phyloP scores from a whole-genome alignment of 2,113 vertebrate genomes.

The Menidia beryllina region DNA sequence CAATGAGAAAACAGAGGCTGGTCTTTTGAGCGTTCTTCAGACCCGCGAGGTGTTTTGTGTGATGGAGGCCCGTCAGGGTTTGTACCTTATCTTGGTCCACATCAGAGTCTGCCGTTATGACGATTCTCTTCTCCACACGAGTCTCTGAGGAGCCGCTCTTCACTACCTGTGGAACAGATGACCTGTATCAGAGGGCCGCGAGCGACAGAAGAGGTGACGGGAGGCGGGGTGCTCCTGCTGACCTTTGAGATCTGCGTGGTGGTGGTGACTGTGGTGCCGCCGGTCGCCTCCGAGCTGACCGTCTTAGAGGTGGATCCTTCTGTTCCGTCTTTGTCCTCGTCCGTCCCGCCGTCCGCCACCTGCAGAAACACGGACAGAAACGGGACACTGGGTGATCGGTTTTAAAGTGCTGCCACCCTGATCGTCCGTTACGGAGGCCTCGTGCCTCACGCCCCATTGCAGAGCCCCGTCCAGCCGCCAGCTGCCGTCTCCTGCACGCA shows the following conservation, averaged over 20 bases:
- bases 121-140: slow-evolving; percentile 94
- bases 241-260: slow-evolving; percentile 96
- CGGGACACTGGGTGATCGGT: background rate
- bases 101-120: slow-evolving; percentile 92
- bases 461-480: background rate
- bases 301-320: slow-evolving; percentile 87
- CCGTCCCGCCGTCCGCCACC: slow-evolving; percentile 83
- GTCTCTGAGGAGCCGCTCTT: slow-evolving; percentile 93
- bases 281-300: slow-evolving; percentile 87
- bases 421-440: slow-evolving; percentile 6
- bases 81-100: slow-evolving; percentile 90
- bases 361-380: slow-evolving; percentile 51
- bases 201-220: background rate
- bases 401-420: background rate
- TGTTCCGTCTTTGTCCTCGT: slow-evolving; percentile 82
- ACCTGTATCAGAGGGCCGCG: background rate
- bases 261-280: slow-evolving; percentile 83
- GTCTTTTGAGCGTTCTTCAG: no score
- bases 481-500: slow-evolving; percentile 1
- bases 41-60: no score
- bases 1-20: no score
- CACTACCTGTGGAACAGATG: slow-evolving; percentile 82
- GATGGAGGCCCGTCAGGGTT: background rate
- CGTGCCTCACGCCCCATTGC: slow-evolving; percentile 13
- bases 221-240: slow-evolving; percentile 22